Evolutionary conservation across 2,113 vertebrate genomes (phyloP), one percentile per base, ranked within the genome.

Genomic region (Microtus richardsoni): DNA sequence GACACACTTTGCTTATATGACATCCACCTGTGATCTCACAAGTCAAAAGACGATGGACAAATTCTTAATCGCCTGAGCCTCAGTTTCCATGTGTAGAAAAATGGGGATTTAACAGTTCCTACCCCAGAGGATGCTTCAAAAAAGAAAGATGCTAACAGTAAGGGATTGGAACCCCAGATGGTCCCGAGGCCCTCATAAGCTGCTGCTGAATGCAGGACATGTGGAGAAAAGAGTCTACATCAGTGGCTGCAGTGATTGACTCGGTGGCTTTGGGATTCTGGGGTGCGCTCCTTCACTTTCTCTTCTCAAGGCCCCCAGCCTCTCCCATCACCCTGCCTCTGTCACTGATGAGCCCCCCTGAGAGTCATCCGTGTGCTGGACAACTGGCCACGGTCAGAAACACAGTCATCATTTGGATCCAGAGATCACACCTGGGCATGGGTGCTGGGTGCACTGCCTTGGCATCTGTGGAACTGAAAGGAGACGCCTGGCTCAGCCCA

Each of bases 101-200:
- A 16, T 36, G 9, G 3, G 21, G n/a, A n/a, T 24, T 36, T 16
- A 7, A 11, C 22, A 44, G 44, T 39, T 74, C 36, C 66, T 7
- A 8, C 36, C 0, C 0, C 6, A 12, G 4, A 22, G 4, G 19
- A 39, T 21, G 1, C 3, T 19, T 49, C 11, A 21, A 41, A 44
- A 24, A 1, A 68, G 30, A 30, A 36, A n/a, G 52, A 62, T 54
- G 54, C 41, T 41, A 2, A 60, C 52, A 3, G n/a, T 7, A 54
- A 75, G 26, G 49, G 21, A 30, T 28, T 75, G 16, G 87, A n/a
- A 13, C 7, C 13, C 71, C 30, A 39, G 52, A 47, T 22, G 17
- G 71, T 74, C 70, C 70, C 7, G 2, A 36, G 44, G 36, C 36
- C 33, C 64, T 14, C 24, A 6, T 22, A 28, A 73, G 52, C n/a